Conservation (phyloP, 2,113 vertebrate species). For the Paradoxurus hermaphroditus region DNA sequence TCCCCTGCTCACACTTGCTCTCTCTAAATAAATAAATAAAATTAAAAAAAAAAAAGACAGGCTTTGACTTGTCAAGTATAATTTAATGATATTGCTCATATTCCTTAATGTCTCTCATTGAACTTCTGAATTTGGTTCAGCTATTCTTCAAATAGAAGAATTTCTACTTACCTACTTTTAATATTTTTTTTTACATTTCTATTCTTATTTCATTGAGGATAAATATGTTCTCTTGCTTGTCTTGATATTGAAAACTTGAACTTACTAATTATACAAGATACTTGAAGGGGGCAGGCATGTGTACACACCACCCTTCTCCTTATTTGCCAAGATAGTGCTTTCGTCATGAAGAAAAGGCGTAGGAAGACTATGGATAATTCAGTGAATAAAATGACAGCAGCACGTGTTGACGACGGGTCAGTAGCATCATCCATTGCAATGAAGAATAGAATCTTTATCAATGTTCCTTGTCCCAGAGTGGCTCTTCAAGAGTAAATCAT, state of each 20-base stretch:
- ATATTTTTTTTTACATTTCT: slow-evolving; percentile 3
- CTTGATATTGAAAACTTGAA: background rate
- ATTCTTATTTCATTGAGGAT: background rate
- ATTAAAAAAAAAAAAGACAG: background rate
- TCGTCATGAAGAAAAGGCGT: background rate
- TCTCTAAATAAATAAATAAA: too few relatives aligned
- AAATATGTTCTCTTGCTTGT: background rate
- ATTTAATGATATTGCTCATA: background rate
- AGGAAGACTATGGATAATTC: background rate
- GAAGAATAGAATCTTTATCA: slow-evolving; percentile 64
- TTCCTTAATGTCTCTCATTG: background rate
- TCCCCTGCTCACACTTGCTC: too few relatives aligned
- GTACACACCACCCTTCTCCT: background rate
- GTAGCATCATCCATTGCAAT: slow-evolving; percentile 18
- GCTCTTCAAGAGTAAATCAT: slow-evolving; percentile 69
- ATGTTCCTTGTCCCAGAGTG: slow-evolving; percentile 55
- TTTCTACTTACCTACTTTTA: background rate
- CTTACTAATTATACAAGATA: background rate
- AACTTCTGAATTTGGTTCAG: background rate
- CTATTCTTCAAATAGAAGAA: background rate
- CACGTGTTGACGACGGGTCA: background rate
- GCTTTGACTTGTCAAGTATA: background rate
- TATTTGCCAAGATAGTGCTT: background rate
- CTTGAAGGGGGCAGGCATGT: background rate
- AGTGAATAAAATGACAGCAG: background rate